A percentile compares a stretch with the other conserved stretches of the same genome.
Evolutionary conservation across 2,797 vertebrate genomes (phyloP).

Genomic region (Poeciliopsis infans): DNA sequence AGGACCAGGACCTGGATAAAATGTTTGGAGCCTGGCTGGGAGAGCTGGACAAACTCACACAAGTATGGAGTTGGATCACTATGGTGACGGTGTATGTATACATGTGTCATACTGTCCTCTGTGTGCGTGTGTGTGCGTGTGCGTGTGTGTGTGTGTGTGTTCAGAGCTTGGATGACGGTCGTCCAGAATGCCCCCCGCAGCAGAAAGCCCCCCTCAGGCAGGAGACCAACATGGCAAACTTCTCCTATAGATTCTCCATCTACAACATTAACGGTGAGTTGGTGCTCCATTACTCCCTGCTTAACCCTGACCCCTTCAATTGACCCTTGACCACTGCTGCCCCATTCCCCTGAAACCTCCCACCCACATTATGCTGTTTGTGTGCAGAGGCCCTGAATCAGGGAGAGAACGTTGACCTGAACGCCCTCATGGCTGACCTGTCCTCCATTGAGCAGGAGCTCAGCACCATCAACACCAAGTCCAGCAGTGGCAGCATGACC

Average conservation of each 20-base stretch:
- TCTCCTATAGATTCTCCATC: conserved; percentile 99
- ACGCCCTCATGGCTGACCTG: conserved; percentile 96
- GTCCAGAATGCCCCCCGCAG: conserved; percentile 76
- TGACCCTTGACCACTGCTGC: no score
- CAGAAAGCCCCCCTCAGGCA: conserved; percentile 93
- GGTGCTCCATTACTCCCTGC: no score
- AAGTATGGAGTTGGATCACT: conserved; percentile 69
- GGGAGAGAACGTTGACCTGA: conserved; percentile 94
- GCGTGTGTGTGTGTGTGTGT: neutral
- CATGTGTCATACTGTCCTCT: neutral
- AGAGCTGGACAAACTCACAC: conserved; percentile 96
- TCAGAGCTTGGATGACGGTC: conserved; percentile 93
- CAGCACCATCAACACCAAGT: conserved; percentile 82
- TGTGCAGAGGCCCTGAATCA: conserved; percentile 94
- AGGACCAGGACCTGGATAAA: conserved; percentile 97
- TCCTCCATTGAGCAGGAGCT: conserved; percentile 98
- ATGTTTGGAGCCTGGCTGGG: conserved; percentile 99
- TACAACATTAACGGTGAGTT: conserved; percentile 96
- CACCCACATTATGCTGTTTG: neutral
- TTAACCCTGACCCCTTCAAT: no score
- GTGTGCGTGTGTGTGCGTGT: neutral
- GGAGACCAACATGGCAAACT: conserved; percentile 97
- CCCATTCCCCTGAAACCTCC: no score
- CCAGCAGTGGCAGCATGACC: conserved; percentile 55
- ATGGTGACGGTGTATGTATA: neutral